Percentiles rank a stretch among this genome's conserved stretches.
phyloP scores from a whole-genome alignment of 2,797 vertebrate species.

The Coreius guichenoti region DNA sequence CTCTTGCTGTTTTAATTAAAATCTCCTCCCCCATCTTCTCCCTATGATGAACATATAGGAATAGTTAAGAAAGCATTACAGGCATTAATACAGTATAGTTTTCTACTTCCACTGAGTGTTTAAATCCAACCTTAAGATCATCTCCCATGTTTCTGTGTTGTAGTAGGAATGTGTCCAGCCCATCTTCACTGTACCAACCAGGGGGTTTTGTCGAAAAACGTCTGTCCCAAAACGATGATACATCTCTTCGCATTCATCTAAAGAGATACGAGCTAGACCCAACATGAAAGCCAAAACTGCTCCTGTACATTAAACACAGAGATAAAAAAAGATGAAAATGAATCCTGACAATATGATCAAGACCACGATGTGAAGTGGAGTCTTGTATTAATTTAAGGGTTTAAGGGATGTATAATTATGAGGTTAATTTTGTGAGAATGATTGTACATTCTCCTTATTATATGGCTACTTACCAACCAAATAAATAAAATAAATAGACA shows the following conservation, averaged over 20 bases:
- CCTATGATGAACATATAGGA: slow-evolving; percentile 58
- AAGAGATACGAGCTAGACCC: slow-evolving; percentile 73
- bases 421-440: too few relatives aligned
- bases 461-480: not conserved
- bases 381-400: too few relatives aligned
- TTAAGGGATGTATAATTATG: too few relatives aligned
- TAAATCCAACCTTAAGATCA: slow-evolving; percentile 70
- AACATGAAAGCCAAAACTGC: slow-evolving; percentile 80
- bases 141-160: slow-evolving; percentile 79
- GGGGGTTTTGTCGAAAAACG: slow-evolving; percentile 78
- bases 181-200: slow-evolving; percentile 81
- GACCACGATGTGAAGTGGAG: too few relatives aligned
- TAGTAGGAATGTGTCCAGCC: slow-evolving; percentile 82
- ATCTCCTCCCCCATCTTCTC: slow-evolving; percentile 75
- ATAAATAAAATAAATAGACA: not conserved
- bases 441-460: too few relatives aligned
- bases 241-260: slow-evolving; percentile 79
- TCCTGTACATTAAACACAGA: slow-evolving; percentile 62
- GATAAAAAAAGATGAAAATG: not conserved
- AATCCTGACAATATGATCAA: too few relatives aligned
- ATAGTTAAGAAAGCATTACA: not conserved
- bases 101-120: not conserved
- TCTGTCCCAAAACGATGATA: slow-evolving; percentile 78
- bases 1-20: slow-evolving; percentile 77
- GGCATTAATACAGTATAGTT: not conserved